Evolutionary conservation across 2,113 vertebrate species (phyloP), one percentile per base, ranked within the genome.

Genomic region (Gnathochromis pfefferi): DNA sequence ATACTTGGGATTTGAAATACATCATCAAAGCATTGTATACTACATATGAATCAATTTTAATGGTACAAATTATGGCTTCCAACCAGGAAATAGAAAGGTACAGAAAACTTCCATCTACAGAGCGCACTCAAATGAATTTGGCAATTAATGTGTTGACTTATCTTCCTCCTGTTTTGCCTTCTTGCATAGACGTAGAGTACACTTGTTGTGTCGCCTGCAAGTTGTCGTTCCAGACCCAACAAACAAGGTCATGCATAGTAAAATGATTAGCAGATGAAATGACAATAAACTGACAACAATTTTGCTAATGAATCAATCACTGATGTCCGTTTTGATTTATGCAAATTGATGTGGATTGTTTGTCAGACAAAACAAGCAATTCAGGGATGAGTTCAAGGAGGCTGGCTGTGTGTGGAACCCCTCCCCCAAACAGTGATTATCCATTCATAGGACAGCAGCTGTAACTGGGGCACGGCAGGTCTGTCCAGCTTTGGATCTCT

Each of bases 31-130:
- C 91, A 54, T 51, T 42, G 35, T 78, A 1, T 78, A 75, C 79
- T 82, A 7, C 81, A 55, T 73, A 86, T 60, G 65, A 91, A 79
- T 89, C 83, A 78, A 14, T 85, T 87, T 93, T 92, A 93, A 93
- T 87, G 58, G 80, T 40, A 82, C 65, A 90, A 94, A 85, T 88
- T 57, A 92, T 90, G 33, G 63, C 85, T 49, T 58, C 23, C 47
- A 31, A 83, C 90, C 87, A 89, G 88, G 82, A 87, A 90, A 85
- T 83, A 82, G 86, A 87, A 85, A 87, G 83, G 57, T 82, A 86
- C 28, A 82, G 75, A 87, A 91, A 84, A 79, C 49, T 19, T 85
- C 84, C 65, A 58, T 85, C 57, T 79, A 40, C 7, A 38, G 51
- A 89, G 58, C 13, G 6, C 78, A 85, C 35, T 40, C 12, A 16